These are phyloP conservation scores for Patella ulyssiponensis DNA, from an alignment of 2,888 invertebrate genomes.

Conservation along the genomic window DNA sequence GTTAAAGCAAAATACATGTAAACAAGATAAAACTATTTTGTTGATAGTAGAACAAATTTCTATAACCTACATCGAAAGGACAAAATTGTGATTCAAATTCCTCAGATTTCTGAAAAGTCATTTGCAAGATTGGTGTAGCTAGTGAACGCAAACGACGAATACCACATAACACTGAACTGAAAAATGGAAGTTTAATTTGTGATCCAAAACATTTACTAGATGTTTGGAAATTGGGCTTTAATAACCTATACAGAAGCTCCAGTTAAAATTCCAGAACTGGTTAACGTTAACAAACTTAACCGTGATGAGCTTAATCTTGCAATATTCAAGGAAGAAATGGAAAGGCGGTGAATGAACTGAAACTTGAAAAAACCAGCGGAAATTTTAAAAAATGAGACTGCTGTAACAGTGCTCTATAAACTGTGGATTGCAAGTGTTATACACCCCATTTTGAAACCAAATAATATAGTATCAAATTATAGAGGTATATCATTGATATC, in stretches of 20 bases:
- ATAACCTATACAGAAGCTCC: background rate
- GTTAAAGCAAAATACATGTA: background rate
- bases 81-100: background rate
- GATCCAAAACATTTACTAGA: background rate
- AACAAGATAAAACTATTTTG: background rate
- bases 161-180: background rate
- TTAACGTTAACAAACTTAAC: background rate
- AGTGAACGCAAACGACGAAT: background rate
- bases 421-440: slow-evolving; percentile 2
- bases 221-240: background rate
- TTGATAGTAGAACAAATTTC: background rate
- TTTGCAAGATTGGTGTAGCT: background rate
- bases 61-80: background rate
- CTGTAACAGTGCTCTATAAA: slow-evolving; percentile 24
- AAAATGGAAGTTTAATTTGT: background rate
- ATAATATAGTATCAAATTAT: background rate
- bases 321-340: slow-evolving; percentile 28
- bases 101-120: background rate
- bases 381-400: slow-evolving; percentile 27
- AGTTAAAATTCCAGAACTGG: background rate
- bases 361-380: slow-evolving; percentile 23
- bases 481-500: background rate
- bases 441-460: background rate
- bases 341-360: slow-evolving; percentile 25
- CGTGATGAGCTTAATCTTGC: slow-evolving; percentile 10